phyloP scores from a whole-genome alignment of 2,797 vertebrate species.

The Neosilurus mollespiculum region DNA sequence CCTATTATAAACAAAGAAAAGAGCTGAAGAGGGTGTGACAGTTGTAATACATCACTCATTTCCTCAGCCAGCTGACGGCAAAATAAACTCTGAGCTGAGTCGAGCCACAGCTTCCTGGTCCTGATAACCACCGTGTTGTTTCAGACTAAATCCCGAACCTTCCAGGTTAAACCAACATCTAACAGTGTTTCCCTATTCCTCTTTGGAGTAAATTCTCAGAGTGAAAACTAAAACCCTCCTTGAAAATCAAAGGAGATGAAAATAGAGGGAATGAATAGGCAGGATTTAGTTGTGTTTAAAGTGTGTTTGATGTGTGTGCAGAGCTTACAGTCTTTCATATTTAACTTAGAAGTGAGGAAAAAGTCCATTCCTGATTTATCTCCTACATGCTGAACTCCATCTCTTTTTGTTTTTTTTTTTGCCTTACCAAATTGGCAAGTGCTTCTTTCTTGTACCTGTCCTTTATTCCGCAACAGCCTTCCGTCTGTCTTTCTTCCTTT shows the following conservation, averaged over 20 bases:
- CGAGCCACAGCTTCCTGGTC: constrained; percentile 4
- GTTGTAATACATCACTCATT: constrained; percentile 29
- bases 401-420: background rate
- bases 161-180: background rate
- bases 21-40: constrained; percentile 1
- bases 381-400: background rate
- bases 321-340: no score
- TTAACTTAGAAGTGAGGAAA: background rate
- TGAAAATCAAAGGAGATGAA: constrained; percentile 23
- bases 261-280: background rate
- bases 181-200: background rate
- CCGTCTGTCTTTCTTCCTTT: constrained; percentile 32
- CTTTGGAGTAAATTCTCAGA: background rate
- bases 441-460: constrained; percentile 11
- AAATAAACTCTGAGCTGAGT: constrained; percentile 4
- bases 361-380: constrained; percentile 7
- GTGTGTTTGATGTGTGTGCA: constrained; percentile 29
- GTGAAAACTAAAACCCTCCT: background rate
- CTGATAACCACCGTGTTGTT: background rate
- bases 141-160: background rate
- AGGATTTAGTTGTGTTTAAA: background rate
- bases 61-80: background rate
- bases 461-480: constrained; percentile 41
- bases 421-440: background rate
- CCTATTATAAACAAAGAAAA: constrained; percentile 5